Evolutionary conservation across 1,140 invertebrate species (phyloP), one percentile per base, ranked within the genome.

Genomic region (Aphaenogaster floridana): DNA sequence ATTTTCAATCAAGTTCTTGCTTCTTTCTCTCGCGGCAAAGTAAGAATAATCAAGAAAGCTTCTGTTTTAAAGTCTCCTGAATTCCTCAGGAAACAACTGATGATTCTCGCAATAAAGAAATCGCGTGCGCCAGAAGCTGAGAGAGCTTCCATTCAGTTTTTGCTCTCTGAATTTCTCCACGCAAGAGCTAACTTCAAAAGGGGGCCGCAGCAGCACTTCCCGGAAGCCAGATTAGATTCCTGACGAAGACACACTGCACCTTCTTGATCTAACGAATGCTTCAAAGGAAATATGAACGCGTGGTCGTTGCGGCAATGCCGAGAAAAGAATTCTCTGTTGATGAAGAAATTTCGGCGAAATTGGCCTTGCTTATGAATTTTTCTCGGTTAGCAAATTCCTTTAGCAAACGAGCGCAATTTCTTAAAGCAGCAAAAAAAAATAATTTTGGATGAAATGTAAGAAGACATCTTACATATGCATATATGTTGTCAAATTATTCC

Each of bases 151-250:
- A 80, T 80, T 80, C 69, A 59, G 69, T 84, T 84, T 61, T 84
- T 76, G 54, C 42, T 63, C 80, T 50, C 34, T 57, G 39, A 71
- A 81, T 81, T 71, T 74, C 80, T 48, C 69, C 69, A 39, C 80
- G 80, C 80, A 50, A 61, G 69, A 84, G 69, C 42, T 61, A 84
- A 84, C 80, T 84, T 74, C 42, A 76, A 84, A 84, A 84, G 54
- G 42, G 36, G 69, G 80, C 68, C 68, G 80, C 80, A 50, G 54
- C 80, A 48, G 54, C 80, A 74, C 69, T 84, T 74, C 34, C 69
- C 80, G 54, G 80, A 74, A 84, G 80, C 69, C 52, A 84, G 80
- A 84, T 84, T 84, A 84, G 69, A 84, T 84, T 84, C 80, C 54
- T 84, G 69, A 84, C 80, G 80, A 84, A 84, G 69, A 84, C 80